These are phyloP conservation scores for Polydrusus cervinus DNA, from an alignment of 2,888 invertebrate genomes.

Conservation along the genomic window DNA sequence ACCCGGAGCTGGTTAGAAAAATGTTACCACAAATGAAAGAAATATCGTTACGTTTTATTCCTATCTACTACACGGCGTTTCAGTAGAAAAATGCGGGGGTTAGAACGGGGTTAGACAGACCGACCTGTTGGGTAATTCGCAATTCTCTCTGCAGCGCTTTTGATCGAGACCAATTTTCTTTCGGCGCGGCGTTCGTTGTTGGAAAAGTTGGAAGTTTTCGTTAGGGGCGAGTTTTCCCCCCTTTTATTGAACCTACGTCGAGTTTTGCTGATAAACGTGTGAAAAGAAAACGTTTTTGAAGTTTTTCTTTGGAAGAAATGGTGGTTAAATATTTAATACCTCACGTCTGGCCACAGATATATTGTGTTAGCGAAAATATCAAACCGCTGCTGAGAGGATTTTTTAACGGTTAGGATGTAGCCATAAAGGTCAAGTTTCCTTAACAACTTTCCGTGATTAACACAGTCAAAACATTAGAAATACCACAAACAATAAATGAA, in stretches of 20 bases:
- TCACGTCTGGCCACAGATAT: conserved; percentile 10
- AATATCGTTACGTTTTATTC: conserved; percentile 19
- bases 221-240: conserved; percentile 41
- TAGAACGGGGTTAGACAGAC: conserved; percentile 50
- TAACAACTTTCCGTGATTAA: no score
- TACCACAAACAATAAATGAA: no score
- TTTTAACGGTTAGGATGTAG: neutral
- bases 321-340: conserved; percentile 28
- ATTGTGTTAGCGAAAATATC: conserved; percentile 4
- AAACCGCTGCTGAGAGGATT: neutral
- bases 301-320: conserved; percentile 36
- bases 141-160: conserved; percentile 55
- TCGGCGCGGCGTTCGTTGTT: conserved; percentile 43
- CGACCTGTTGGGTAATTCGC: conserved; percentile 55
- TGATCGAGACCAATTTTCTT: conserved; percentile 55
- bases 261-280: conserved; percentile 48
- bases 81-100: conserved; percentile 50
- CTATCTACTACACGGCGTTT: conserved; percentile 15
- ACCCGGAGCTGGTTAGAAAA: no score
- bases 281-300: conserved; percentile 50
- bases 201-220: conserved; percentile 52
- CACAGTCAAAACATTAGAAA: no score
- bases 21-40: no score
- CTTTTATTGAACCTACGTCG: conserved; percentile 48
- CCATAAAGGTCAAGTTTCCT: no score